Percentiles rank a stretch among this genome's conserved stretches.
Evolutionary conservation across 2,888 invertebrate genomes (phyloP).

Genomic region (Elysia crispata): DNA sequence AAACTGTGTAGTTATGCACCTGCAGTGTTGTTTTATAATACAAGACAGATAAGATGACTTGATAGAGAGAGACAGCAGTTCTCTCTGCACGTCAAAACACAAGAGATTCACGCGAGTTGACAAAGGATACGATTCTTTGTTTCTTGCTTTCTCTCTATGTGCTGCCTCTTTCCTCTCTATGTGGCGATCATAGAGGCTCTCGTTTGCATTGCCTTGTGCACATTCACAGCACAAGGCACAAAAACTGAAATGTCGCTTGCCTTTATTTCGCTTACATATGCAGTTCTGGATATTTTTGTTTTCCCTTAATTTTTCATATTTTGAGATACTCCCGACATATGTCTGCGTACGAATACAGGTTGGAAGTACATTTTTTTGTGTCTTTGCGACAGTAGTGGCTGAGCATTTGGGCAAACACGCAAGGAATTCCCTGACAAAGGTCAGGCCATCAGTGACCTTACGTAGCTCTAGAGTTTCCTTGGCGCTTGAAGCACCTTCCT

Average conservation of each 20-base stretch:
- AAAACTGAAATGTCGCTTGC: not conserved
- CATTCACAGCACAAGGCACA: not conserved
- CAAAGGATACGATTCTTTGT: not conserved
- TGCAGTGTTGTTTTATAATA: constrained; percentile 7
- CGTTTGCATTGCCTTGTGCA: not conserved
- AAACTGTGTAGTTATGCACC: constrained; percentile 38
- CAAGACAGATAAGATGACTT: not conserved
- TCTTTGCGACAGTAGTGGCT: constrained; percentile 12
- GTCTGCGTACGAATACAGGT: not conserved
- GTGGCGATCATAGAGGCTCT: not conserved
- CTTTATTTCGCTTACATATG: not conserved
- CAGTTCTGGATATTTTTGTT: too few species aligned
- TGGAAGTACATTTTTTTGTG: constrained; percentile 2
- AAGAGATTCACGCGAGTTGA: not conserved
- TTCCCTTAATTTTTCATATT: not conserved
- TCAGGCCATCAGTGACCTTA: too few species aligned
- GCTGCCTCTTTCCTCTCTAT: not conserved
- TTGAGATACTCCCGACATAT: not conserved
- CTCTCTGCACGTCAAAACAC: not conserved
- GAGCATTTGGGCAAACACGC: not conserved
- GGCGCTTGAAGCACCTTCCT: too few species aligned
- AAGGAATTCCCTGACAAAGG: not conserved
- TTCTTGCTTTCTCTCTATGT: not conserved
- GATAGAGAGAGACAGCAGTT: not conserved
- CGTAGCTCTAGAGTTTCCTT: not conserved